These are phyloP conservation scores for Xiphophorus couchianus DNA, from an alignment of 2,113 vertebrate genomes.

Conservation along the genomic window DNA sequence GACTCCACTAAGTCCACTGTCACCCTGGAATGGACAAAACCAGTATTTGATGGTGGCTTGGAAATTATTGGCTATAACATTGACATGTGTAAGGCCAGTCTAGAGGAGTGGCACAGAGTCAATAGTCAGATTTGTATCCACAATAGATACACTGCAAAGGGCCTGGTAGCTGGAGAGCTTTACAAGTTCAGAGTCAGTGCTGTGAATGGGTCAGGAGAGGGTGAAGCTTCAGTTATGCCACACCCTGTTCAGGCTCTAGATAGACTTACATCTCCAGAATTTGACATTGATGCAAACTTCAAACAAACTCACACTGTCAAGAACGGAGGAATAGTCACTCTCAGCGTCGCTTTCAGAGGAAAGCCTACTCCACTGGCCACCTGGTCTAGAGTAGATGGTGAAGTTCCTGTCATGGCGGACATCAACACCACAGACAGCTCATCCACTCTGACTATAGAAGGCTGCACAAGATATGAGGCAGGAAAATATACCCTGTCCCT, in stretches of 20 bases:
- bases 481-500: constrained; percentile 95
- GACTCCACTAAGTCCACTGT: constrained; percentile 96
- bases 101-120: constrained; percentile 95
- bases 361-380: constrained; percentile 91
- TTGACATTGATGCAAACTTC: constrained; percentile 93
- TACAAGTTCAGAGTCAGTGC: constrained; percentile 97
- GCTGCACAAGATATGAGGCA: constrained; percentile 92
- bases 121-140: constrained; percentile 91
- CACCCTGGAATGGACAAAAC: constrained; percentile 93
- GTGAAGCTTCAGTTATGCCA: constrained; percentile 89
- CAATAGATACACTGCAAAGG: constrained; percentile 88
- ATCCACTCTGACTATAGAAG: constrained; percentile 92
- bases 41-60: constrained; percentile 95
- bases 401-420: constrained; percentile 90
- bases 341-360: constrained; percentile 89
- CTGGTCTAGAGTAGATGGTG: constrained; percentile 90
- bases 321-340: constrained; percentile 88
- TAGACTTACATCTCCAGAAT: constrained; percentile 91
- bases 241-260: constrained; percentile 89
- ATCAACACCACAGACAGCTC: constrained; percentile 91
- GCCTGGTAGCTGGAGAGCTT: constrained; percentile 90
- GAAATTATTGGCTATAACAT: constrained; percentile 98
- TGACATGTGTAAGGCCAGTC: constrained; percentile 96
- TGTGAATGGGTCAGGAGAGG: constrained; percentile 91
- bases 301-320: constrained; percentile 95